Evolutionary conservation across 2,797 vertebrate genomes (phyloP).

Genomic region (Margarornis squamiger): DNA sequence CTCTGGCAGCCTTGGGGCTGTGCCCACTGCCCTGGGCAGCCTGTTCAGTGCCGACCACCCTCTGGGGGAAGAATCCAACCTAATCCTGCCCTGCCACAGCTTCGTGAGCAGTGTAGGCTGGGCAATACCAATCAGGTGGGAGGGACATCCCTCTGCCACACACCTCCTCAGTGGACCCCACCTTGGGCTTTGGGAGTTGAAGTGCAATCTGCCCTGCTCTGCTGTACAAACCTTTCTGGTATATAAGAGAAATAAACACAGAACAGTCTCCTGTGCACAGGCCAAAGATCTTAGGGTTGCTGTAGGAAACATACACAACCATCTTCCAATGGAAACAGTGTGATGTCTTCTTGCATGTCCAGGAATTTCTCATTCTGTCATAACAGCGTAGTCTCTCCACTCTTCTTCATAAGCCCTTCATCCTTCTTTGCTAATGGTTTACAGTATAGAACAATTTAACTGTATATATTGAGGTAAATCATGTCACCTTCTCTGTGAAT

Average conservation of each 20-base stretch:
- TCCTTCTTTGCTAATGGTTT: conserved; percentile 65
- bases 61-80: not conserved
- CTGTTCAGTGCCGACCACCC: not conserved
- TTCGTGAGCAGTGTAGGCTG: not conserved
- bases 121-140: not conserved
- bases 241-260: conserved; percentile 23
- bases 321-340: conserved; percentile 54
- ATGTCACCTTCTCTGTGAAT: conserved; percentile 60
- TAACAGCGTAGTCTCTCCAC: conserved; percentile 55
- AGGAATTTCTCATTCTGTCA: conserved; percentile 49
- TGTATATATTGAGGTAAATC: conserved; percentile 61
- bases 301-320: conserved; percentile 32
- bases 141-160: not conserved
- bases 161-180: not conserved
- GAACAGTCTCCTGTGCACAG: not conserved
- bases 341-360: conserved; percentile 48
- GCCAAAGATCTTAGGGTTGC: conserved; percentile 36
- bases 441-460: conserved; percentile 53
- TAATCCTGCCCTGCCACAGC: not conserved
- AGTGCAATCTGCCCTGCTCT: not conserved
- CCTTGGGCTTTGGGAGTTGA: not conserved
- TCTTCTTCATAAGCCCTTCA: conserved; percentile 55
- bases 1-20: not conserved
- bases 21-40: not conserved
- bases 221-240: not conserved